Base-by-base conservation (phyloP, 2,888 invertebrate species). In the Exephanes ischioxanthus region DNA sequence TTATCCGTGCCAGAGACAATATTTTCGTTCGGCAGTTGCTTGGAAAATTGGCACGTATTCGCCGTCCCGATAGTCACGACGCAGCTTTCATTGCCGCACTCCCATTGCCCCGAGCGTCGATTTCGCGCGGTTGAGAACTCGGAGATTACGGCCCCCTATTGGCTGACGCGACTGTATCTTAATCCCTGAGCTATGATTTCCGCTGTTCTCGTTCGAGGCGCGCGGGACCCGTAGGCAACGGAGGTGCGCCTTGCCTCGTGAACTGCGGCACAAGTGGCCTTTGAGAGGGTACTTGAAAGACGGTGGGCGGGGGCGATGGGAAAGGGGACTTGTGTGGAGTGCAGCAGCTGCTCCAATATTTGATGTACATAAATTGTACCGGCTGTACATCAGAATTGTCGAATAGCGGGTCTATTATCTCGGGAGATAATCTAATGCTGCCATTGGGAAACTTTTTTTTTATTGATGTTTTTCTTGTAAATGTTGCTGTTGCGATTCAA, bases 121-220 rank as follows among this genome's bases (percentile, higher is more conserved):
- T 61, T n/a, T 41, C 51, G 37, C 37, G 11, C 6, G 45, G 14
- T 75, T 33, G 58, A 61, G 33, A 3, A 78, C 30, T 16, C 41
- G n/a, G 30, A 55, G n/a, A 80, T 63, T 82, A 53, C n/a, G 41
- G 14, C 3, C 19, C n/a, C 3, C 22, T 41, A 70, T 53, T 63
- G 51, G 51, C 41, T 67, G 72, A 73, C 61, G 58, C 41, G 61
- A 63, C 61, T 63, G 51, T 61, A 63, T 70, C 51, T 73, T 75
- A 68, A 81, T 81, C 75, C 58, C 37, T 76, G 61, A 61, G 68
- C 22, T 61, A 30, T 51, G 75, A 70, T 70, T 76, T 48, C 9
- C 26, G 30, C 14, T 58, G 33, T 75, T 61, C n/a, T 37, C 61
- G 45, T 16, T 68, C 55, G 58, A 7, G 41, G 41, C 6, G 2